Percentiles rank a stretch among this genome's conserved stretches.
These are phyloP conservation scores for Scaptomyza caliginosa DNA, from an alignment of 2,888 invertebrate species.

Conservation along the genomic window DNA sequence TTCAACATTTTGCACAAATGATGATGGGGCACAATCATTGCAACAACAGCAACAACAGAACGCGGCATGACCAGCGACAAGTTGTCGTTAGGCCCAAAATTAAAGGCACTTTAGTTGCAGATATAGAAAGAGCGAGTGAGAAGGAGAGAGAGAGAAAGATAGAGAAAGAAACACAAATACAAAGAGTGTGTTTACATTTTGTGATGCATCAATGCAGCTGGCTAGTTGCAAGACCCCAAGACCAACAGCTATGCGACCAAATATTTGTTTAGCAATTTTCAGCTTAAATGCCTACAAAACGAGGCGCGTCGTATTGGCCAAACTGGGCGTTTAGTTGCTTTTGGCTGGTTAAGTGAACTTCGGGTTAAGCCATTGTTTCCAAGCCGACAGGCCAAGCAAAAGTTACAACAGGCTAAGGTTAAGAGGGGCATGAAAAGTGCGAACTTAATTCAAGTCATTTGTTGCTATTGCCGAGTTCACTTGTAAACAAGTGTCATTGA, in stretches of 20 bases:
- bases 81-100: conserved; percentile 76
- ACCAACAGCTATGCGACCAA: conserved; percentile 57
- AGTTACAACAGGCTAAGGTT: neutral
- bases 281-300: conserved; percentile 71
- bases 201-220: conserved; percentile 71
- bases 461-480: neutral
- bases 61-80: conserved; percentile 70
- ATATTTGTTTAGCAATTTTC: conserved; percentile 81
- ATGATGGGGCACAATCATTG: conserved; percentile 66
- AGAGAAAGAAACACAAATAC: neutral
- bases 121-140: conserved; percentile 19
- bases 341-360: conserved; percentile 13
- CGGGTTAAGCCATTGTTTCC: conserved; percentile 14
- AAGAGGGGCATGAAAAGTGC: neutral
- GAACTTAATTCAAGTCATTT: neutral
- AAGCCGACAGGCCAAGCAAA: neutral
- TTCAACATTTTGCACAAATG: conserved; percentile 63
- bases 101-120: conserved; percentile 73
- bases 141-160: conserved; percentile 7
- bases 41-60: conserved; percentile 21
- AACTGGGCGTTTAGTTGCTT: conserved; percentile 5
- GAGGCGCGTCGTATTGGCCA: conserved; percentile 32
- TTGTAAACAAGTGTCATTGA: neutral
- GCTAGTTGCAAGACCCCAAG: conserved; percentile 26
- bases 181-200: conserved; percentile 10